Conservation (phyloP, 53 echinoderm and acorn worm genomes). For the Luidia sarsii region DNA sequence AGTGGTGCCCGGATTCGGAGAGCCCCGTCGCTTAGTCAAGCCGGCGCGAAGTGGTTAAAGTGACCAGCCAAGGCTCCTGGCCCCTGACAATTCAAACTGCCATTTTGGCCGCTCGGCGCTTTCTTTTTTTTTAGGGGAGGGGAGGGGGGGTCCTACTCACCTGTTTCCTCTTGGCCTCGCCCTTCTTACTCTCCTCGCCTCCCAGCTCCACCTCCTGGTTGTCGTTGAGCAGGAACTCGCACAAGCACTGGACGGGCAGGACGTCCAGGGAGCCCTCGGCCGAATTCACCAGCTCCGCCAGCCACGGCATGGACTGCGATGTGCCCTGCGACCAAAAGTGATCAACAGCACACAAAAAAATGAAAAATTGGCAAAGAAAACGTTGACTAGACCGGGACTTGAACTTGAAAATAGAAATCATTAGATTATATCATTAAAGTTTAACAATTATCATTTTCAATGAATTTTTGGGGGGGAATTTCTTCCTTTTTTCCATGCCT, state of each 20-base stretch:
- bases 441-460: neutral
- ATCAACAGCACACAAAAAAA: too few species aligned
- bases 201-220: conserved; percentile 40
- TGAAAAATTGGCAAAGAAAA: too few species aligned
- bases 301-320: conserved; percentile 96
- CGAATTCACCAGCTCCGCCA: conserved; percentile 89
- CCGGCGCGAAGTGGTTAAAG: too few species aligned
- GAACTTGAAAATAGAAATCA: neutral
- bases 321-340: conserved; percentile 92
- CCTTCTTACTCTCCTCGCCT: conserved; percentile 26
- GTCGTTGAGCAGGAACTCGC: conserved; percentile 93
- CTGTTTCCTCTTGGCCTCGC: conserved; percentile 85
- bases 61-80: too few species aligned
- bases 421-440: neutral
- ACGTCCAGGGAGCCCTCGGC: conserved; percentile 92
- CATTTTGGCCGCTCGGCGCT: too few species aligned
- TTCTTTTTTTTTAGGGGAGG: too few species aligned
- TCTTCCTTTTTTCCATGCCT: too few species aligned
- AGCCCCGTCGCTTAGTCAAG: too few species aligned
- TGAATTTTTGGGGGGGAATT: neutral
- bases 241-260: conserved; percentile 92
- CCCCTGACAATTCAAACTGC: too few species aligned
- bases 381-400: too few species aligned
- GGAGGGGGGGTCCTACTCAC: too few species aligned
- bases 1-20: too few species aligned